These are phyloP conservation scores for Polymixis lichenea DNA, from an alignment of 2,888 invertebrate genomes.

Conservation along the genomic window DNA sequence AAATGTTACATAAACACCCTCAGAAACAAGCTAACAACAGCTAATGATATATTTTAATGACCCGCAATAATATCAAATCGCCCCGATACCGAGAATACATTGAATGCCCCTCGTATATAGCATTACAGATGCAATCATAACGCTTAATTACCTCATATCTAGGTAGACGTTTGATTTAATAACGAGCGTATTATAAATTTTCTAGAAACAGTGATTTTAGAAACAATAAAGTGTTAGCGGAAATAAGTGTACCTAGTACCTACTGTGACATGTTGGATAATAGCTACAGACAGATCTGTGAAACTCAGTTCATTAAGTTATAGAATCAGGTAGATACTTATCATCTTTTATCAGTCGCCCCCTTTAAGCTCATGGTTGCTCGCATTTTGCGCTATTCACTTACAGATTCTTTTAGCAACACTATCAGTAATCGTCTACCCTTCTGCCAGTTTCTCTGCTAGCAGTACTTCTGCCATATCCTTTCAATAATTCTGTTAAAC, in stretches of 20 bases:
- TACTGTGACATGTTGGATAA: constrained; percentile 10
- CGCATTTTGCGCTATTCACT: background rate
- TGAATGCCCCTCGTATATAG: constrained; percentile 19
- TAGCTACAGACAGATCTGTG: background rate
- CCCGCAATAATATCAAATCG: no score
- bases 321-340: background rate
- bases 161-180: constrained; percentile 6
- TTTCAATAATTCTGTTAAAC: background rate
- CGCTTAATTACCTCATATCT: constrained; percentile 25
- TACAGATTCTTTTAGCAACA: background rate
- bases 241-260: background rate
- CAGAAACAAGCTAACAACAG: no score
- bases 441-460: background rate
- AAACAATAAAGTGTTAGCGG: background rate
- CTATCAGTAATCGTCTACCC: background rate
- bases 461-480: background rate
- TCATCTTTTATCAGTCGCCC: background rate
- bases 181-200: background rate
- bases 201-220: background rate
- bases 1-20: no score
- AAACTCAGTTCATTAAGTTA: background rate
- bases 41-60: no score
- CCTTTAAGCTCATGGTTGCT: background rate
- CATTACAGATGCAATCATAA: constrained; percentile 44
- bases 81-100: no score